Base-by-base conservation (phyloP, 1,140 invertebrate species). In the Drosophila ambigua region DNA sequence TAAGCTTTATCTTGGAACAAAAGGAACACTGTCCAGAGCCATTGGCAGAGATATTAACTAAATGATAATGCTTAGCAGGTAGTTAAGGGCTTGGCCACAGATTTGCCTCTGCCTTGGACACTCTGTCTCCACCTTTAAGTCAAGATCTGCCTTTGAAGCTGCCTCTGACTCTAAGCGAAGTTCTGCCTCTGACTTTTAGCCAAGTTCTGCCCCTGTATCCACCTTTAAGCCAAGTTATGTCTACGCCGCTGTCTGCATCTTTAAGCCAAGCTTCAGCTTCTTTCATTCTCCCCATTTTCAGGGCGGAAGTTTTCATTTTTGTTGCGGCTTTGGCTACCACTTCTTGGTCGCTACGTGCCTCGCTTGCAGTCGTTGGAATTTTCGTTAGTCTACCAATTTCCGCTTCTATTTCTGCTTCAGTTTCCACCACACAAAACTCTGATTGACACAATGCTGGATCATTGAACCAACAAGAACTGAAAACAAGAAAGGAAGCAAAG, bases 11-110 rank as follows among this genome's bases (percentile, higher is more conserved):
- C 31, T 35, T 11, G 35, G 84, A 77, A 78, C 81, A 80, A 80
- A 77, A 44, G 75, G 77, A 82, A 74, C 78, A 62, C 54, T 45
- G 28, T 50, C 55, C 41, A 20, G 28, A 68, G 62, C 24, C 61
- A 45, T 16, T 48, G 57, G 31, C 50, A 49, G 57, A 77, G 62
- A 79, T 83, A 74, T 77, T 81, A 63, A 82, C 44, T 51, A 69
- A 68, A 59, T 79, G 79, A 82, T 83, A 79, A 76, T 67, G 45
- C 46, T 67, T 59, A 73, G 59, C 71, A 84, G 76, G 72, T 63
- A 63, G 54, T 74, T 62, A 65, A 60, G 46, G 52, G 66, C 24
- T 52, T 43, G 31, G 49, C 39, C 15, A 5, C 39, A 16, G 11
- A 24, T 63, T 35, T 63, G 49, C 55, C 55, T 43, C 55, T 60